Percentiles rank a stretch among this genome's conserved stretches.
Evolutionary conservation across 2,888 invertebrate species (phyloP).

Genomic region (Liodrosophila aerea): DNA sequence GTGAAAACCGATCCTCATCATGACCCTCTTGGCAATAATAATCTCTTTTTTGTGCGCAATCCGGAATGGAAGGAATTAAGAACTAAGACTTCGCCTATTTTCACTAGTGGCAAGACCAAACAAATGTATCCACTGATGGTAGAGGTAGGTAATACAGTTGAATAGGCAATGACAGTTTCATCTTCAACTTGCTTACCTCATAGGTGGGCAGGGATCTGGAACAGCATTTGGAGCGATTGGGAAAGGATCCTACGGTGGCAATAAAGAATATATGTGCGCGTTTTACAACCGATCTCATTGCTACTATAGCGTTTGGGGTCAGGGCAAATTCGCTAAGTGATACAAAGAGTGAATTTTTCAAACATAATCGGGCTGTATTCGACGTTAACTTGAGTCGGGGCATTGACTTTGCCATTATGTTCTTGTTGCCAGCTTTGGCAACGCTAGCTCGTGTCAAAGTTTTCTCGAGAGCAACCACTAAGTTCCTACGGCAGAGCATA

Average conservation of each 20-base stretch:
- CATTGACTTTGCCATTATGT: slow-evolving; percentile 52
- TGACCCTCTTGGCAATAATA: slow-evolving; percentile 81
- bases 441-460: slow-evolving; percentile 50
- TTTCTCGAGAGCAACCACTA: slow-evolving; percentile 46
- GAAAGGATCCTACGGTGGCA: slow-evolving; percentile 3
- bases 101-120: slow-evolving; percentile 80
- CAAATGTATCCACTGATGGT: slow-evolving; percentile 78
- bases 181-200: background rate
- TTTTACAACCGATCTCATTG: slow-evolving; percentile 81
- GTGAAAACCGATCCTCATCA: slow-evolving; percentile 60
- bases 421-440: slow-evolving; percentile 61
- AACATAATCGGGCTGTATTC: slow-evolving; percentile 61
- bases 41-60: slow-evolving; percentile 81
- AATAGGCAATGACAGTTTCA: background rate
- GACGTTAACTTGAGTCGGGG: slow-evolving; percentile 31
- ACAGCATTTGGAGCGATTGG: slow-evolving; percentile 5
- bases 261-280: slow-evolving; percentile 52
- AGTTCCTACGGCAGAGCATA: slow-evolving; percentile 79
- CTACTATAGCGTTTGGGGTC: slow-evolving; percentile 82
- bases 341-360: slow-evolving; percentile 79
- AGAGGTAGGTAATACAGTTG: slow-evolving; percentile 49
- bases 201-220: slow-evolving; percentile 65
- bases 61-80: slow-evolving; percentile 82
- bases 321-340: slow-evolving; percentile 79
- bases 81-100: slow-evolving; percentile 82